These are phyloP conservation scores for Dendropsophus ebraccatus DNA, from an alignment of 2,113 vertebrate genomes.

Conservation along the genomic window DNA sequence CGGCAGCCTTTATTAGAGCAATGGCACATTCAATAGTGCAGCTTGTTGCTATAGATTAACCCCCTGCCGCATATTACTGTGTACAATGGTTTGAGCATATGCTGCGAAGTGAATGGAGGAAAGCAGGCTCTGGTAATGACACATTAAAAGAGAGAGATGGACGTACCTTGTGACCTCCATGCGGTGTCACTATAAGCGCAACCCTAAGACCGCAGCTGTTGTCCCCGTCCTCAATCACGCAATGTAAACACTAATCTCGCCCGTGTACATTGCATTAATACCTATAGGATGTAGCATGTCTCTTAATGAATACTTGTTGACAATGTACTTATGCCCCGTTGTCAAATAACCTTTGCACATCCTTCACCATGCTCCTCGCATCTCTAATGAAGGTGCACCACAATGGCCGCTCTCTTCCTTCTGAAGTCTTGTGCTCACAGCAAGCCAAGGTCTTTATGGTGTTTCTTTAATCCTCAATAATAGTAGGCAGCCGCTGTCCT, in stretches of 20 bases:
- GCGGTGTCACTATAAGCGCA: slow-evolving; percentile 19
- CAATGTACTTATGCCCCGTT: slow-evolving; percentile 16
- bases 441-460: slow-evolving; percentile 1
- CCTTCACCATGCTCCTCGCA: not conserved
- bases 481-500: not conserved
- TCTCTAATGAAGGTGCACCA: slow-evolving; percentile 9
- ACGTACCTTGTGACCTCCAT: slow-evolving; percentile 7
- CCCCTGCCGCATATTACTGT: slow-evolving; percentile 3
- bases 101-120: not conserved
- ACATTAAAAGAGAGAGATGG: not conserved
- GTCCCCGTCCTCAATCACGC: slow-evolving; percentile 12
- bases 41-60: slow-evolving; percentile 27
- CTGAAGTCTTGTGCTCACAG: not conserved
- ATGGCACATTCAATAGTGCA: not conserved
- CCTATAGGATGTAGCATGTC: not conserved
- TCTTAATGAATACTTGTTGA: slow-evolving; percentile 46
- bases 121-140: slow-evolving; percentile 8
- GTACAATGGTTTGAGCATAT: slow-evolving; percentile 3
- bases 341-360: slow-evolving; percentile 14
- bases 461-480: slow-evolving; percentile 7
- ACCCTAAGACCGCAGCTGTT: slow-evolving; percentile 36
- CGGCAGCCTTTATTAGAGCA: not conserved
- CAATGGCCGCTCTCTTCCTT: not conserved
- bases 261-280: slow-evolving; percentile 33
- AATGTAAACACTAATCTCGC: slow-evolving; percentile 23